A percentile compares a stretch with the other conserved stretches of the same genome.
These are phyloP conservation scores for Hypomesus transpacificus DNA, from an alignment of 2,113 vertebrate species.

Conservation along the genomic window DNA sequence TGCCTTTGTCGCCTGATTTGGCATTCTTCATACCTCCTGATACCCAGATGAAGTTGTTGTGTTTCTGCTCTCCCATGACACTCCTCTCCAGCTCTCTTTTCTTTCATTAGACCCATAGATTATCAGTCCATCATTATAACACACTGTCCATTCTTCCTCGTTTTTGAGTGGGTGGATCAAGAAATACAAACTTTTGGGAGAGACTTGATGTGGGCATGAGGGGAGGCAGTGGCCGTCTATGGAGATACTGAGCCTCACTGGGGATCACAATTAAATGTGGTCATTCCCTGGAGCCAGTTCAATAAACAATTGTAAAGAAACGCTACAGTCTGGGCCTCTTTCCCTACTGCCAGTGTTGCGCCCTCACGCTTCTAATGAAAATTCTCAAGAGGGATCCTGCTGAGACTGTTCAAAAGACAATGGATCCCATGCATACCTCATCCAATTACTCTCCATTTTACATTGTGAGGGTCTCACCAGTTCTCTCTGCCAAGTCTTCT, in stretches of 20 bases:
- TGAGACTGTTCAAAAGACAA: slow-evolving; percentile 18
- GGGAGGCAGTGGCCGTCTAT: slow-evolving; percentile 29
- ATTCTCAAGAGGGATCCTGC: slow-evolving; percentile 27
- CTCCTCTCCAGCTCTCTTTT: background rate
- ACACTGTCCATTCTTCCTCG: background rate
- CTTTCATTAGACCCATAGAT: background rate
- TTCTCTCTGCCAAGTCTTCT: slow-evolving; percentile 3
- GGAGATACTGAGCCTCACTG: slow-evolving; percentile 26
- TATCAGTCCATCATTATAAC: background rate
- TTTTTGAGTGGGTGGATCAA: background rate
- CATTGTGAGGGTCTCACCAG: background rate
- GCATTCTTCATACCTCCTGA: slow-evolving; percentile 36
- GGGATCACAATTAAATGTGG: slow-evolving; percentile 63
- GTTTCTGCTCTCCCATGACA: background rate
- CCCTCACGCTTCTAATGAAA: slow-evolving; percentile 30
- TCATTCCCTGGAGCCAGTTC: slow-evolving; percentile 61
- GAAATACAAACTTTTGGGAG: slow-evolving; percentile 26
- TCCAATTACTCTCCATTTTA: slow-evolving; percentile 12
- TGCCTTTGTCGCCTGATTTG: background rate
- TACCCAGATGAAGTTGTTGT: slow-evolving; percentile 17
- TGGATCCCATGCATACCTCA: slow-evolving; percentile 9
- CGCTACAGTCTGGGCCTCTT: slow-evolving; percentile 40
- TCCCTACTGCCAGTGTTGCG: slow-evolving; percentile 25
- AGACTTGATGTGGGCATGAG: slow-evolving; percentile 41
- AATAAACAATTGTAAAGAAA: slow-evolving; percentile 62